phyloP scores from a whole-genome alignment of 2,888 invertebrate species.

The Phyto melanocephala region DNA sequence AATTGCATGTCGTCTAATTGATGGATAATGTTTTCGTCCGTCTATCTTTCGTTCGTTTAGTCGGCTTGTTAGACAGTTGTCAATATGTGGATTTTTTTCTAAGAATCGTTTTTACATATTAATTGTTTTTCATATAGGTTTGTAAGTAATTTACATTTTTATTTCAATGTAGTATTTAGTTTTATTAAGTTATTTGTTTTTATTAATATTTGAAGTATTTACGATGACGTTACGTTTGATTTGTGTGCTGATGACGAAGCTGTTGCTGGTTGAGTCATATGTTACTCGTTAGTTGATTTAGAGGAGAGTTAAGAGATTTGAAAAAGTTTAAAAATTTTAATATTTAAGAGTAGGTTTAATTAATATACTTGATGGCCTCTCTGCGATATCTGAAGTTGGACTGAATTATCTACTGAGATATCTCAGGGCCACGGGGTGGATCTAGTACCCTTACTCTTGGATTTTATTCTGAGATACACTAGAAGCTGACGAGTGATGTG shows the following conservation, averaged over 20 bases:
- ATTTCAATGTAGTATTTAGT: background rate
- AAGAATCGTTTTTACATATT: constrained; percentile 10
- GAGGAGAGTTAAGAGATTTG: background rate
- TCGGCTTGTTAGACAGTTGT: background rate
- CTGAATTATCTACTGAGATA: too few species aligned
- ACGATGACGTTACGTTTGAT: constrained; percentile 28
- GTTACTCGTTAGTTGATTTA: background rate
- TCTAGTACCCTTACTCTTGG: too few species aligned
- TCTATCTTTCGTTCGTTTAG: background rate
- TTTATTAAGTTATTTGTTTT: constrained; percentile 34
- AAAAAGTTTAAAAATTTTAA: too few species aligned
- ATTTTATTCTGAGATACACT: too few species aligned
- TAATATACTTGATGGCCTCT: too few species aligned
- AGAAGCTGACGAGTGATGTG: too few species aligned
- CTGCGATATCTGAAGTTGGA: too few species aligned
- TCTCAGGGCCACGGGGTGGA: too few species aligned
- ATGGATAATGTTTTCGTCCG: background rate
- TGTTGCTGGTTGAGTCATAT: constrained; percentile 4
- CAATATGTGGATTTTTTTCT: constrained; percentile 20
- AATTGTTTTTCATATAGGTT: constrained; percentile 7
- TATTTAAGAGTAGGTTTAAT: too few species aligned
- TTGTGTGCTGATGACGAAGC: background rate
- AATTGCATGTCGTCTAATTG: constrained; percentile 17
- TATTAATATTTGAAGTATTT: constrained; percentile 27
- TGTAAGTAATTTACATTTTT: background rate